phyloP scores from a whole-genome alignment of 2,113 vertebrate genomes.

The Cyphomyrus discorhynchus region DNA sequence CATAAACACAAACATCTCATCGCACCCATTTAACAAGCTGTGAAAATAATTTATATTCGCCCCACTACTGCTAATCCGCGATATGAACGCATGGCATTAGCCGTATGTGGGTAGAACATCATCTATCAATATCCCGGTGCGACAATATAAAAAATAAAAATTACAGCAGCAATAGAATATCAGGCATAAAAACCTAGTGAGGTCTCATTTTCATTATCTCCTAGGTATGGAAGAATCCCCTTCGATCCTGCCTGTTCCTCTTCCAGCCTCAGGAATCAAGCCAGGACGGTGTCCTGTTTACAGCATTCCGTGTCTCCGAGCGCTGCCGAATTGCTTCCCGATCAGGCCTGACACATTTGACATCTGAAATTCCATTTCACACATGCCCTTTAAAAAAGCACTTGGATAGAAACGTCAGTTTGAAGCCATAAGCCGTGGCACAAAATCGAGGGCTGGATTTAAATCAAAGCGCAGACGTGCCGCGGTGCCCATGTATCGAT shows the following conservation, averaged over 20 bases:
- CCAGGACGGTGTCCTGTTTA: background rate
- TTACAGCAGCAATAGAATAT: background rate
- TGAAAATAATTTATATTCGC: background rate
- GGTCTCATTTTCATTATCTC: background rate
- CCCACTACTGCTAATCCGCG: background rate
- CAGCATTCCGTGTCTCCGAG: background rate
- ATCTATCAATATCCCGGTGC: background rate
- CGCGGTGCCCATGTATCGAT: background rate
- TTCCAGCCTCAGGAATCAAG: background rate
- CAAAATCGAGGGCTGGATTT: constrained; percentile 4
- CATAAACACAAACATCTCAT: background rate
- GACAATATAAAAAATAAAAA: background rate
- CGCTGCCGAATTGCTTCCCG: background rate
- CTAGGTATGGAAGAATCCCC: background rate
- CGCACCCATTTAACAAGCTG: background rate
- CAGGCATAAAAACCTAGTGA: background rate
- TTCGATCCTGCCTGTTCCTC: background rate
- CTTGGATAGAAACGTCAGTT: constrained; percentile 33
- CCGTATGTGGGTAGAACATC: background rate
- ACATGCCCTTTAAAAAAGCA: constrained; percentile 30
- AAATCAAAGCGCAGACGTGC: constrained; percentile 3
- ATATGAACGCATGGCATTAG: background rate
- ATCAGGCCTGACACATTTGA: constrained; percentile 13
- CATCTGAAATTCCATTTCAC: constrained; percentile 29
- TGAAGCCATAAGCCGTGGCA: constrained; percentile 9